Evolutionary conservation across 2,113 vertebrate genomes (phyloP).

Genomic region (Prinia subflava): DNA sequence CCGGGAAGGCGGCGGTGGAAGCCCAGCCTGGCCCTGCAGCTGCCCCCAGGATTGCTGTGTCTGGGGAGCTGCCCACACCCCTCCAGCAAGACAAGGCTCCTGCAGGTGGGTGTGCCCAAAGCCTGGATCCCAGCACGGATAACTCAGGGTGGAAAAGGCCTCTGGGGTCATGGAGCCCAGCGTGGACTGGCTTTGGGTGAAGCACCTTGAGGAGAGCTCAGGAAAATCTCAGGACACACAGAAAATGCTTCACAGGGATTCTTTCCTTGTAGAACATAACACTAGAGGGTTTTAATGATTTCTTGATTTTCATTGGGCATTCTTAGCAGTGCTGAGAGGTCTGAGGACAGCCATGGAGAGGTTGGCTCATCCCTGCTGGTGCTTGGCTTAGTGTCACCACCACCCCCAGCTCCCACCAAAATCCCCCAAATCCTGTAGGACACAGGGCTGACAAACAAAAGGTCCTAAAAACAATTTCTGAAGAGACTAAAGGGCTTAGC

Average conservation of each 20-base stretch:
- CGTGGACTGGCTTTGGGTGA: fast-evolving
- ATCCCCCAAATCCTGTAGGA: neutral
- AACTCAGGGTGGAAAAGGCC: neutral
- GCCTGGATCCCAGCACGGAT: fast-evolving
- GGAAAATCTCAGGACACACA: neutral
- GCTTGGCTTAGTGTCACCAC: neutral
- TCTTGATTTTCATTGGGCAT: fast-evolving
- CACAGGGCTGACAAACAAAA: neutral
- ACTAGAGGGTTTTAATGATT: fast-evolving
- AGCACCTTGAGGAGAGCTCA: neutral
- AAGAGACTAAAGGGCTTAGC: neutral
- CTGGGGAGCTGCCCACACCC: neutral
- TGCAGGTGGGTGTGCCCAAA: slow-evolving; percentile 11
- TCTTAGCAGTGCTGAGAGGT: neutral
- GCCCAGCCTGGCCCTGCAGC: neutral
- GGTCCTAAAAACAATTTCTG: neutral
- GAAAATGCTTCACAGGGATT: fast-evolving
- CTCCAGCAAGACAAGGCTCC: neutral
- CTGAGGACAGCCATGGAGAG: neutral
- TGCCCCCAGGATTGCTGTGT: neutral
- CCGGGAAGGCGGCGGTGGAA: neutral
- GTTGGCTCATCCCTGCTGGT: neutral
- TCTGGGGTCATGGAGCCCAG: neutral
- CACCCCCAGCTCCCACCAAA: neutral
- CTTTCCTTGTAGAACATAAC: neutral